Conservation (phyloP, 2,888 invertebrate species). For the Ophion costatus region DNA sequence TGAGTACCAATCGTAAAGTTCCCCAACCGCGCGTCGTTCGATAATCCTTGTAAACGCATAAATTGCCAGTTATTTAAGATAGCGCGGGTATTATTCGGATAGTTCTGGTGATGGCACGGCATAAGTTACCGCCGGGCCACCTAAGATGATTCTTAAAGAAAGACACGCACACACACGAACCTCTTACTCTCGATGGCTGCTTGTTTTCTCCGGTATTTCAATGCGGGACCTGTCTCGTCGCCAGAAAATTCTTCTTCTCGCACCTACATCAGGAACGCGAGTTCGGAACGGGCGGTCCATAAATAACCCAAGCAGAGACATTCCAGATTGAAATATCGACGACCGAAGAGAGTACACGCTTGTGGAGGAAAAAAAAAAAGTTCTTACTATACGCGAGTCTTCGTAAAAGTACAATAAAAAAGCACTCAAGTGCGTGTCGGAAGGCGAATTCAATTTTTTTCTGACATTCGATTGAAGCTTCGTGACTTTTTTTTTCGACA, state of each 20-base stretch:
- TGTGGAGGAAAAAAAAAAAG: background rate
- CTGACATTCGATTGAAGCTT: background rate
- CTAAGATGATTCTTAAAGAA: constrained; percentile 70
- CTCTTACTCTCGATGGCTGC: constrained; percentile 61
- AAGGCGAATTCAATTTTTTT: background rate
- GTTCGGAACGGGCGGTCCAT: background rate
- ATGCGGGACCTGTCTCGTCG: background rate
- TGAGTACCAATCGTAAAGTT: constrained; percentile 77
- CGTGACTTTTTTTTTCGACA: background rate
- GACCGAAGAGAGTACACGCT: background rate
- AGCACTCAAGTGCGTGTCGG: background rate
- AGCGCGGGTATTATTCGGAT: constrained; percentile 77
- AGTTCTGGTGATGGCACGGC: constrained; percentile 75
- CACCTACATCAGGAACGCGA: constrained; percentile 2
- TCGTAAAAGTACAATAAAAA: background rate
- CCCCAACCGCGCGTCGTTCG: constrained; percentile 67
- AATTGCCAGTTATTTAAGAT: constrained; percentile 79
- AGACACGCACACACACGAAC: background rate
- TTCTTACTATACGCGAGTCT: background rate
- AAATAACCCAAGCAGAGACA: background rate
- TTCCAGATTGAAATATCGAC: constrained; percentile 32
- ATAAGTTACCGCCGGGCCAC: constrained; percentile 78
- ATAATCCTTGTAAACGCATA: constrained; percentile 80
- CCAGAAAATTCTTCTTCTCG: constrained; percentile 19
- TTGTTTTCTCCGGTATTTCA: constrained; percentile 24